Conservation (phyloP, 1,140 invertebrate species). For the Trachymyrmex septentrionalis region DNA sequence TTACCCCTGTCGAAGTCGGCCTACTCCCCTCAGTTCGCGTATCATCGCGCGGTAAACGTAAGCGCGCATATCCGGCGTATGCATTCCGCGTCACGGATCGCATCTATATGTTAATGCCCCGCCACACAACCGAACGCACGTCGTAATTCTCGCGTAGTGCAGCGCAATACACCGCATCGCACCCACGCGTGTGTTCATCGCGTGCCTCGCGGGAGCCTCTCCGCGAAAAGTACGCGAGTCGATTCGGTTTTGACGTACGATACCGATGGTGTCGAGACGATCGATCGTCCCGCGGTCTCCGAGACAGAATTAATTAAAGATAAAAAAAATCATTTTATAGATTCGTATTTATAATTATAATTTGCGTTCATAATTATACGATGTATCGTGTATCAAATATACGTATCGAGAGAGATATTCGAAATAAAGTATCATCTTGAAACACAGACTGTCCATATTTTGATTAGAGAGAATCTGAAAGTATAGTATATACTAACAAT, state of each 20-base stretch:
- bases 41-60: slow-evolving; percentile 57
- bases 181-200: slow-evolving; percentile 66
- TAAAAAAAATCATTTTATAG: slow-evolving; percentile 1
- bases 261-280: background rate
- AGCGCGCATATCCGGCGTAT: slow-evolving; percentile 60
- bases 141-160: slow-evolving; percentile 72
- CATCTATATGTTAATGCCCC: slow-evolving; percentile 83
- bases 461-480: background rate
- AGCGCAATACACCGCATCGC: slow-evolving; percentile 34
- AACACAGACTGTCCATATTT: background rate
- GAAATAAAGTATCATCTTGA: background rate
- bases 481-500: background rate
- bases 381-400: background rate
- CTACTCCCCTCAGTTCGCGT: slow-evolving; percentile 7
- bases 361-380: no score
- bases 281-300: background rate
- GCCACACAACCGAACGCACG: slow-evolving; percentile 66
- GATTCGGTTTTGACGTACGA: slow-evolving; percentile 8
- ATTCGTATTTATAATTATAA: background rate
- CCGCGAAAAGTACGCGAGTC: slow-evolving; percentile 19
- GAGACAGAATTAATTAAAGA: background rate
- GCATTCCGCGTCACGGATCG: slow-evolving; percentile 81
- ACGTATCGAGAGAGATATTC: background rate
- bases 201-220: slow-evolving; percentile 34
- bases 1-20: slow-evolving; percentile 26